Evolutionary conservation across 2,888 invertebrate species (phyloP).

Genomic region (Malthinus seriepunctatus): DNA sequence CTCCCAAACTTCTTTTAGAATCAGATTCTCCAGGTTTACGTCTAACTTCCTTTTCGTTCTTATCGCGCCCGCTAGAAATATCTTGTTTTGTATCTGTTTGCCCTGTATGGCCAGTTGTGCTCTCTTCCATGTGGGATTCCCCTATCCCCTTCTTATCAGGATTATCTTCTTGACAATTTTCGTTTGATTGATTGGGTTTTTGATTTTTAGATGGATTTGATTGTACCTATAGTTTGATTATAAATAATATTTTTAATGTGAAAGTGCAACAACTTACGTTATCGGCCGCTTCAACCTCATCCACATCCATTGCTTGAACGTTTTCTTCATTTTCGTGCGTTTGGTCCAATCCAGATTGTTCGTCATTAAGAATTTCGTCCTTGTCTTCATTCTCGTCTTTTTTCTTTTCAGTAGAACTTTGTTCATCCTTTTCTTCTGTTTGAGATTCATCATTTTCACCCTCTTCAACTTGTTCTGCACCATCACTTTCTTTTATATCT

Average conservation of each 20-base stretch:
- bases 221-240: slow-evolving; percentile 54
- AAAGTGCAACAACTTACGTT: slow-evolving; percentile 45
- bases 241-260: slow-evolving; percentile 1
- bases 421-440: slow-evolving; percentile 39
- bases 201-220: slow-evolving; percentile 44
- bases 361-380: slow-evolving; percentile 25
- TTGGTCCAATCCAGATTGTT: slow-evolving; percentile 44
- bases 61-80: slow-evolving; percentile 39
- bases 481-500: slow-evolving; percentile 43
- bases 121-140: slow-evolving; percentile 74
- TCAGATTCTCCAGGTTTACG: slow-evolving; percentile 77
- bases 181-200: slow-evolving; percentile 51
- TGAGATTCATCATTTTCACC: slow-evolving; percentile 49
- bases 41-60: slow-evolving; percentile 57
- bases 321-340: slow-evolving; percentile 50
- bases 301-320: slow-evolving; percentile 54
- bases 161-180: slow-evolving; percentile 60
- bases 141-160: slow-evolving; percentile 71
- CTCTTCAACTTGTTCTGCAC: slow-evolving; percentile 51
- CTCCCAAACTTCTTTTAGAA: slow-evolving; percentile 71
- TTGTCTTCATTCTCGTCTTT: slow-evolving; percentile 42
- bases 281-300: slow-evolving; percentile 54
- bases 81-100: slow-evolving; percentile 52
- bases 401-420: slow-evolving; percentile 50
- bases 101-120: slow-evolving; percentile 70